Percentiles rank a stretch among this genome's conserved stretches.
These are phyloP conservation scores for Dicerorhinus sumatrensis DNA, from an alignment of 2,113 vertebrate genomes.

Conservation along the genomic window DNA sequence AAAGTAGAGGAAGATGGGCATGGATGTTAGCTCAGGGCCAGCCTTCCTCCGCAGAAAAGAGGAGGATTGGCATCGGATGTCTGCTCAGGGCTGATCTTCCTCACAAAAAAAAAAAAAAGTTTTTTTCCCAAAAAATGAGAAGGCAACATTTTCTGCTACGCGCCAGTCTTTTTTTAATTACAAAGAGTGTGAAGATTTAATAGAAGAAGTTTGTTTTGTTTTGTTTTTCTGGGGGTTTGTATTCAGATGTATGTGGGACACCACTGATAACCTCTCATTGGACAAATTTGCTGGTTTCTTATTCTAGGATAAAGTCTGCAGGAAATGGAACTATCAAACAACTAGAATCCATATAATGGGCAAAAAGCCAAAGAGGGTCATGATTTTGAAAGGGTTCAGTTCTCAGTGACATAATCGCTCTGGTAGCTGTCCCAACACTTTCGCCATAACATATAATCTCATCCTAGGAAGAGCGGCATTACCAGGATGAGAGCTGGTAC, in stretches of 20 bases:
- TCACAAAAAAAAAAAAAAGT: too few relatives aligned
- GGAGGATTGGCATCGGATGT: too few relatives aligned
- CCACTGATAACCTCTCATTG: background rate
- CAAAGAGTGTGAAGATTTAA: background rate
- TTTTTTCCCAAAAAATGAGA: background rate
- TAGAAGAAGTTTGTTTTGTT: background rate
- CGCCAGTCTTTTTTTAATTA: background rate
- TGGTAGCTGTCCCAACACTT: conserved; percentile 49
- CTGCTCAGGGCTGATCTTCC: too few relatives aligned
- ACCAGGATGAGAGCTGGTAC: background rate
- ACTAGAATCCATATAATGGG: conserved; percentile 65
- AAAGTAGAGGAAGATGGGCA: too few relatives aligned
- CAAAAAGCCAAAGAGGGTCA: conserved; percentile 72
- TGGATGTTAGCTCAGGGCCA: too few relatives aligned
- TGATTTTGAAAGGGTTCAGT: conserved; percentile 65
- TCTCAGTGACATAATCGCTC: conserved; percentile 67
- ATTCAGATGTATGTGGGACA: background rate
- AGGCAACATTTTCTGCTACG: background rate
- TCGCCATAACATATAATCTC: background rate
- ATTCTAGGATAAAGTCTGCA: conserved; percentile 47
- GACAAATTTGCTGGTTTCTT: conserved; percentile 54
- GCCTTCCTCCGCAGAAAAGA: too few relatives aligned
- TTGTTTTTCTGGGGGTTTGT: background rate
- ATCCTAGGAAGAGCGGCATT: conserved; percentile 53
- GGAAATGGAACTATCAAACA: conserved; percentile 60